phyloP scores from a whole-genome alignment of 92 coral and sea anemone species.

The Zoanthus sansibaricus region DNA sequence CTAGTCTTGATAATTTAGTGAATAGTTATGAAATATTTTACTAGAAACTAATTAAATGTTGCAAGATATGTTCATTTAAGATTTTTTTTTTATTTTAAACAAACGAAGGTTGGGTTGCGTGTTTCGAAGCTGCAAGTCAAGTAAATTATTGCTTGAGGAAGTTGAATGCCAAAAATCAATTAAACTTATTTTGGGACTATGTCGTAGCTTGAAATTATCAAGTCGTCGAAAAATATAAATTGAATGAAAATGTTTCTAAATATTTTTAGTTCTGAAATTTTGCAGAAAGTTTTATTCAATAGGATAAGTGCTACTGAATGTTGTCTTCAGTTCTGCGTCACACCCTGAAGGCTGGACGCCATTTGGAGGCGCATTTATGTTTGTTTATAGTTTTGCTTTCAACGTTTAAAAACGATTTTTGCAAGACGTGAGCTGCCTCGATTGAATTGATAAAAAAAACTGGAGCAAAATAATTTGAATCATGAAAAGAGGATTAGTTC shows the following conservation, averaged over 20 bases:
- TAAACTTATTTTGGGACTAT: not conserved
- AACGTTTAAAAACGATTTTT: slow-evolving; percentile 17
- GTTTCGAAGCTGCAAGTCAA: slow-evolving; percentile 26
- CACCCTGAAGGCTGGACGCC: slow-evolving; percentile 40
- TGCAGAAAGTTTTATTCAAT: not conserved
- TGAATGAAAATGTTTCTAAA: not conserved
- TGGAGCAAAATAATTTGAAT: too few relatives aligned
- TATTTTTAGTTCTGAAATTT: not conserved
- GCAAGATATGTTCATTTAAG: not conserved
- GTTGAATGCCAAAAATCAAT: not conserved
- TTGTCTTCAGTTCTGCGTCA: slow-evolving; percentile 21
- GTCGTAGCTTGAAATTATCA: not conserved
- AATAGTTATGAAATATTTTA: not conserved
- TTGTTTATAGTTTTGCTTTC: slow-evolving; percentile 39
- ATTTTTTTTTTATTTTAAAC: slow-evolving; percentile 8
- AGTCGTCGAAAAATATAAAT: not conserved
- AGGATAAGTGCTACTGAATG: not conserved
- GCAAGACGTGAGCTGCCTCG: slow-evolving; percentile 20
- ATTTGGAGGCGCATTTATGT: slow-evolving; percentile 31
- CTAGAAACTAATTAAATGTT: not conserved
- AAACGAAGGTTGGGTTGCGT: not conserved
- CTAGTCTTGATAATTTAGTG: not conserved
- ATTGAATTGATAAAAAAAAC: too few relatives aligned
- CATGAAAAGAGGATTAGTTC: too few relatives aligned
- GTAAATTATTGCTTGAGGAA: slow-evolving; percentile 6